phyloP scores from a whole-genome alignment of 2,797 vertebrate genomes.

The Neostethus bicornis region DNA sequence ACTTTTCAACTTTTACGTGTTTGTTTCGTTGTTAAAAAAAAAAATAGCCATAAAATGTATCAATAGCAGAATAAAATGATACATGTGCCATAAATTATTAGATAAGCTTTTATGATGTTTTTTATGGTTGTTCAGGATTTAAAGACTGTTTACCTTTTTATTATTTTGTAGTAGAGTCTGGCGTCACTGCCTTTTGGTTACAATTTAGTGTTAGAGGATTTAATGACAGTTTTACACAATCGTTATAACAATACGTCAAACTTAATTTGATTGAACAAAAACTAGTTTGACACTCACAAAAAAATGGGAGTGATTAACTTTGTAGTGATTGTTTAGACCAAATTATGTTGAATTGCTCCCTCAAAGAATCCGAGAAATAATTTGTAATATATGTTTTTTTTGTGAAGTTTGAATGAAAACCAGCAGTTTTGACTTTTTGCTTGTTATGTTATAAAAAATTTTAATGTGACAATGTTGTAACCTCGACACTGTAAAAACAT shows the following conservation, averaged over 20 bases:
- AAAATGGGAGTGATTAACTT: background rate
- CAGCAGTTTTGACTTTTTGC: background rate
- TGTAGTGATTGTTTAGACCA: constrained; percentile 3
- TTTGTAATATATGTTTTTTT: background rate
- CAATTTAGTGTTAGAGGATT: constrained; percentile 9
- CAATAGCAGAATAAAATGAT: constrained; percentile 1
- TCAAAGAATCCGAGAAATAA: too few species aligned
- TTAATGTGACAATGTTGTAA: background rate
- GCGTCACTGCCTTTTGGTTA: constrained; percentile 1
- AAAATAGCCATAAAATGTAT: too few species aligned
- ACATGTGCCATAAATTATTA: constrained; percentile 28
- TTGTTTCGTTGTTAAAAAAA: background rate
- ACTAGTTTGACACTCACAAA: constrained; percentile 26
- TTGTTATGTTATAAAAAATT: background rate
- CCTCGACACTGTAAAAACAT: constrained; percentile 3
- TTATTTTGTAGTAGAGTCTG: constrained; percentile 16
- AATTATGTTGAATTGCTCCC: constrained; percentile 7
- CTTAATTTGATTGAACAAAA: constrained; percentile 11
- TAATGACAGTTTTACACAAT: constrained; percentile 48
- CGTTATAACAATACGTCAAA: constrained; percentile 4
- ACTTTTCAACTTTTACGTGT: background rate
- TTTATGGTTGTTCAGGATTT: background rate
- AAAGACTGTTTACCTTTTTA: constrained; percentile 9
- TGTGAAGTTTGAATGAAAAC: background rate
- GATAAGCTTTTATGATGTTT: background rate